Base-by-base conservation (phyloP, 2,888 invertebrate species). In the Pseudococcus jackbeardsleyi region DNA sequence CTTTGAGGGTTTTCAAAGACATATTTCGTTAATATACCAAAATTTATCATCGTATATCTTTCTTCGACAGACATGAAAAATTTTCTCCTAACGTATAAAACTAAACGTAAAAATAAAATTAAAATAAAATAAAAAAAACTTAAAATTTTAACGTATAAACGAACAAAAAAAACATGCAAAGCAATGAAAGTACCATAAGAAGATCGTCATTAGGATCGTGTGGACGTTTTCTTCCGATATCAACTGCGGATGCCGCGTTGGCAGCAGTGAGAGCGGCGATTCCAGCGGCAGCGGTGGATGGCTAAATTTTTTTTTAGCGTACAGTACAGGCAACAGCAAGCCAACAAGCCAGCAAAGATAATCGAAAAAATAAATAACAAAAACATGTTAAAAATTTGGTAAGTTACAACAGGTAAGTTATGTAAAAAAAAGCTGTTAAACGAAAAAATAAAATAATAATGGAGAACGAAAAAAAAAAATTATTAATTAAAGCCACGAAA, bases 101-200 rank as follows among this genome's bases (percentile, higher is more conserved):
- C n/a, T 82, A 82, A 39, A 39, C 82, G 46, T 82, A 46, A 46
- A 82, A 82, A 82, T 82, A 82, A 46, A 19, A 39, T 39, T 50
- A 84, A 42, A 19, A 26, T 48, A 50, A 50, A 26, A 50, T 50
- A 50, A 22, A 77, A 77, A 77, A 39, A 12, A 9, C n/a, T n/a
- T 26, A 85, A 85, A 85, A 85, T 39, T 64, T 22, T 39, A 77
- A 77, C 33, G 42, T 39, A 77, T 54, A 54, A 54, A 77, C 77
- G 77, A 77, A 77, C 77, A 85, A 85, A 50, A 85, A 85, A 86
- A 87, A 87, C 87, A 87, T 87, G 87, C 87, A 87, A 87, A 88
- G 88, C 88, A 46, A 92, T 92, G 93, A 91, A 93, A 95, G 96
- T 97, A 98, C 97, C 97, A 98, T 97, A 96, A 97, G 94, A 94